phyloP scores from a whole-genome alignment of 1,140 invertebrate species.

The Ridgeia piscesae region DNA sequence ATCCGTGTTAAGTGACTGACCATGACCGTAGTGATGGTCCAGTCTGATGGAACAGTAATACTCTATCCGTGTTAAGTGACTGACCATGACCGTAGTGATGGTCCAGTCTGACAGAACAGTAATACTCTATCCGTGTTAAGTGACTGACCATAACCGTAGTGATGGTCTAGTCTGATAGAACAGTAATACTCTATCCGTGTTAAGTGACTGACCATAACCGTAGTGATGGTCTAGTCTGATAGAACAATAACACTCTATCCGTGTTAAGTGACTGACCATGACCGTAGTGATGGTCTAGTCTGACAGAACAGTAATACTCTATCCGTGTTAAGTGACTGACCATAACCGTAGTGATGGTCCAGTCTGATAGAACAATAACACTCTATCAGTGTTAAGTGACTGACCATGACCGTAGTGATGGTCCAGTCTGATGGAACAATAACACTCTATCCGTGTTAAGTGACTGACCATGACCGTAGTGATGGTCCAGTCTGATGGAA shows the following conservation, averaged over 20 bases:
- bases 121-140: neutral
- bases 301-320: slow-evolving; percentile 48
- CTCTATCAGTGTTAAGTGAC: neutral
- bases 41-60: slow-evolving; percentile 46
- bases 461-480: slow-evolving; percentile 22
- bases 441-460: slow-evolving; percentile 47
- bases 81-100: neutral
- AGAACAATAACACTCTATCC: neutral
- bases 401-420: slow-evolving; percentile 14
- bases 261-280: neutral
- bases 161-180: slow-evolving; percentile 43
- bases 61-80: slow-evolving; percentile 45
- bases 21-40: slow-evolving; percentile 27
- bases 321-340: slow-evolving; percentile 40
- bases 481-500: neutral
- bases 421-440: slow-evolving; percentile 43
- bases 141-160: neutral
- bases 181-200: slow-evolving; percentile 45
- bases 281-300: slow-evolving; percentile 34
- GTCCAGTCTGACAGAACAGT: neutral
- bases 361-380: neutral
- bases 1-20: neutral
- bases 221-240: neutral
- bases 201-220: slow-evolving; percentile 33
- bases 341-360: neutral